phyloP scores from a whole-genome alignment of 2,113 vertebrate species.

The Dromiciops gliroides region DNA sequence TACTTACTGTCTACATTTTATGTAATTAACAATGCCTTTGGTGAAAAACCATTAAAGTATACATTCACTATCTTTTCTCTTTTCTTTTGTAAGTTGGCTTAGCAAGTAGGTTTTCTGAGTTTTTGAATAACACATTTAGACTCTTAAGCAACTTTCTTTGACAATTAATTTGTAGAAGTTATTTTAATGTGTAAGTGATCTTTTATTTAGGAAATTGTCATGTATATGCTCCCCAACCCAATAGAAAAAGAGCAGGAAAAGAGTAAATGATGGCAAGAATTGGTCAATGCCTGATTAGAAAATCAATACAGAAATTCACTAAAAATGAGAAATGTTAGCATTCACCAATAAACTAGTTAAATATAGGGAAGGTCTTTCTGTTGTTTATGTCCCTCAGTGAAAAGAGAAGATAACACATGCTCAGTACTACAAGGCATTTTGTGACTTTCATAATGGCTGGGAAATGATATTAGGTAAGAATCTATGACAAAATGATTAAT shows the following conservation, averaged over 20 bases:
- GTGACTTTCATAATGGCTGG: conserved; percentile 65
- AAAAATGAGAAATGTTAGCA: conserved; percentile 55
- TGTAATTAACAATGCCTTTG: conserved; percentile 49
- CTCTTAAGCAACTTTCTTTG: conserved; percentile 50
- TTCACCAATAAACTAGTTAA: conserved; percentile 61
- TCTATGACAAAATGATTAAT: conserved; percentile 65
- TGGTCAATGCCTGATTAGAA: conserved; percentile 53
- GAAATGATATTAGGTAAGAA: conserved; percentile 61
- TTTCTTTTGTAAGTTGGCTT: conserved; percentile 44
- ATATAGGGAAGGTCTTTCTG: conserved; percentile 32
- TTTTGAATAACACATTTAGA: conserved; percentile 64
- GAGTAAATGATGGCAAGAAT: conserved; percentile 39
- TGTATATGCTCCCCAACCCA: conserved; percentile 45
- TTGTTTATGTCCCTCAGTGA: conserved; percentile 23
- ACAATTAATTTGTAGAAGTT: conserved; percentile 68
- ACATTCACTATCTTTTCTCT: conserved; percentile 45
- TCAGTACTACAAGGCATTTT: conserved; percentile 49
- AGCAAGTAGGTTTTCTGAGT: conserved; percentile 60
- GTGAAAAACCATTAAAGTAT: conserved; percentile 39
- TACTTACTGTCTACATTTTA: not conserved
- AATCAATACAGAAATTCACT: conserved; percentile 59
- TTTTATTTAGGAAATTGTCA: conserved; percentile 67
- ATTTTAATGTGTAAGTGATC: conserved; percentile 70
- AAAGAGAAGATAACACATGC: conserved; percentile 47
- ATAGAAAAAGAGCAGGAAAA: conserved; percentile 10